phyloP scores from a whole-genome alignment of 2,888 invertebrate genomes.

The Atethmia centrago region DNA sequence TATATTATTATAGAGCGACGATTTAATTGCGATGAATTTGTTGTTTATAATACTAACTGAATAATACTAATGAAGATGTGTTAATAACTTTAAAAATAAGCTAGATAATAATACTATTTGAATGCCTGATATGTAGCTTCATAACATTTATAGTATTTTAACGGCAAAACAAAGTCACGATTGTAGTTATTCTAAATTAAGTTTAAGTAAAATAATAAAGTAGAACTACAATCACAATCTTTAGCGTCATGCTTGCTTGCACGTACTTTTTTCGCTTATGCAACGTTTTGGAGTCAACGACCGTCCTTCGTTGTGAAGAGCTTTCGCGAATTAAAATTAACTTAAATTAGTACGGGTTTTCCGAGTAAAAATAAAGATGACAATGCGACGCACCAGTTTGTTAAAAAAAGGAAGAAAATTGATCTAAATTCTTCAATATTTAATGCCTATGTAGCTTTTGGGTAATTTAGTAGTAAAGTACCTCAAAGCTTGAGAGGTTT shows the following conservation, averaged over 20 bases:
- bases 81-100: conserved; percentile 18
- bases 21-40: background rate
- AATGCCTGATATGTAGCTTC: background rate
- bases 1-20: no score
- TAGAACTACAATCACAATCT: conserved; percentile 12
- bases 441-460: background rate
- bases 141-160: conserved; percentile 9
- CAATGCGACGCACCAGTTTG: conserved; percentile 63
- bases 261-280: conserved; percentile 45
- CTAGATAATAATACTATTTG: background rate
- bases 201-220: conserved; percentile 16
- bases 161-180: conserved; percentile 30
- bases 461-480: conserved; percentile 14
- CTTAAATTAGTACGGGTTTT: background rate
- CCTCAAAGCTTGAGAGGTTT: conserved; percentile 9
- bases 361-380: background rate
- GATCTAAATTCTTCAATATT: background rate
- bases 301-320: conserved; percentile 31
- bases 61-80: background rate
- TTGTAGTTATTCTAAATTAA: conserved; percentile 35
- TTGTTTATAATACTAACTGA: background rate
- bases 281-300: conserved; percentile 43
- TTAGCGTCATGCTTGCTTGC: conserved; percentile 41
- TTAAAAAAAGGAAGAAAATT: background rate
- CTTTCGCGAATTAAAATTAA: conserved; percentile 35